Base-by-base conservation (phyloP, 2,113 vertebrate genomes). In the Tonatia bakeri region DNA sequence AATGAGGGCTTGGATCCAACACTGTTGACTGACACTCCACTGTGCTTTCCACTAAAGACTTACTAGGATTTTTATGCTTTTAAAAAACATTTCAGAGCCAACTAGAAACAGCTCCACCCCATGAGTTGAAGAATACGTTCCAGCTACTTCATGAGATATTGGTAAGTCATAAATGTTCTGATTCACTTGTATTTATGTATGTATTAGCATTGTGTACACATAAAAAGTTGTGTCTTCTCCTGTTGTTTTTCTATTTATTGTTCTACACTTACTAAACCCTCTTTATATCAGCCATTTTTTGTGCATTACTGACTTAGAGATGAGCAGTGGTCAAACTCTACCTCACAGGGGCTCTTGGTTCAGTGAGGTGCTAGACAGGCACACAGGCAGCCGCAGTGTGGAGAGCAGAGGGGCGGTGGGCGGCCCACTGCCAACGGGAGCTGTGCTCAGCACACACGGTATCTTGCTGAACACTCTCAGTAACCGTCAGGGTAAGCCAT, bases 41-140 rank as follows among this genome's bases (percentile, higher is more conserved):
- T 6, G 1, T 67, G 26, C 75, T 94, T 43, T 86, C 83, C 22
- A 14, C 28, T 61, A 22, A 91, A 50, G 72, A 88, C 22, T 87
- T 40, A 87, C 36, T 81, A 19, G 22, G 83, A 67, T 91, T 24
- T 82, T 85, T 95, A 28, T 85, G 33, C 87, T 94, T 96, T 94
- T 61, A 40, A 95, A 97, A 84, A 89, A 45, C 80, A 54, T 97
- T 97, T 2, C 97, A 99, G 99, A 99, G 99, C 86, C 99, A 99
- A 89, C 98, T 99, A 97, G 99, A 99, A 98, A 99, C 99, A 1
- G 99, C 99, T 93, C 99, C 99, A 1, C 99, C 99, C 94, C 99
- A 99, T 93, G 99, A 99, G 94, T 98, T 99, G 88, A 99, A 99
- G 98, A 99, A 99, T 76, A 98, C 99, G 65, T 99, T 99, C 98